Evolutionary conservation across 2,888 invertebrate species (phyloP), one percentile per base, ranked within the genome.

Genomic region (Steromphala cineraria): DNA sequence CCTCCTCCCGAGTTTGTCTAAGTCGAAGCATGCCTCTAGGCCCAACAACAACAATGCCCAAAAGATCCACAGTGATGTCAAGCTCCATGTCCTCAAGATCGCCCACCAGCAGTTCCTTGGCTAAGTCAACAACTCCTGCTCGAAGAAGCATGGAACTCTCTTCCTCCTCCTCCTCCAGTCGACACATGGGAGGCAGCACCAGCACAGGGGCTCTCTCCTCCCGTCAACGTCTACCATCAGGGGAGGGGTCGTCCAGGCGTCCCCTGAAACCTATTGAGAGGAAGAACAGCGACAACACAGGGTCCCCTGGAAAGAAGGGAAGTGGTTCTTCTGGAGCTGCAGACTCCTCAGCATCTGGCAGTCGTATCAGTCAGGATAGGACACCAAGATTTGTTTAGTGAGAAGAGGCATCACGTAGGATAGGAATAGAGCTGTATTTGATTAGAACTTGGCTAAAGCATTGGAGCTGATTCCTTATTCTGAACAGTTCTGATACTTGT

Each of bases 331-430:
- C 53, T 17, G 46, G 53, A 24, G 19, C 13, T 3, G 24, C 24
- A 21, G 75, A 46, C n/a, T 46, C 80, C n/a, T 7, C 52, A 19
- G 62, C 71, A 31, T 10, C 77, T 17, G 7, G 46, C 24, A 67
- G 24, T 40, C 56, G 71, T 21, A 52, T 82, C 53, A 82, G 82
- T 53, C 82, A 81, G 71, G 86, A 86, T 67, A 82, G 86, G 56
- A 86, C 86, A 15, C 85, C 85, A 13, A 80, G 86, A 77, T 86
- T 86, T 84, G 86, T 86, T 17, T 86, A 75, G 78, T 75, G n/a
- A n/a, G n/a, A n/a, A n/a, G n/a, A n/a, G n/a, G n/a, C n/a, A n/a
- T n/a, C n/a, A n/a, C n/a, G n/a, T n/a, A n/a, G n/a, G n/a, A n/a
- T n/a, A n/a, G n/a, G n/a, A n/a, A n/a, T n/a, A n/a, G n/a, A n/a